phyloP scores from a whole-genome alignment of 2,888 invertebrate genomes.

The Campoletis raptor region DNA sequence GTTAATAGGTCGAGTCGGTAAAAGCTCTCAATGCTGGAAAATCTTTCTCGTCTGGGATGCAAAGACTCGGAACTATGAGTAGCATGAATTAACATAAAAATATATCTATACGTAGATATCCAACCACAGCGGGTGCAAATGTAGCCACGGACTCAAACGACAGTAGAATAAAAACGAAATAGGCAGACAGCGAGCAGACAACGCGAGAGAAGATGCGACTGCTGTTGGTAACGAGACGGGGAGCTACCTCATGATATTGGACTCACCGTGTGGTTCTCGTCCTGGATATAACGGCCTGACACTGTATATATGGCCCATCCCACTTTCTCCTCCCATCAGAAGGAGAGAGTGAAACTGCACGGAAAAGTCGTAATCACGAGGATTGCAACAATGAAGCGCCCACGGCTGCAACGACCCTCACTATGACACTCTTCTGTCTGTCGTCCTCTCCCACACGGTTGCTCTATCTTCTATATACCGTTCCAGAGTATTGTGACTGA shows the following conservation, averaged over 20 bases:
- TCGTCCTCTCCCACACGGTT: conserved; percentile 48
- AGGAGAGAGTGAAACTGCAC: conserved; percentile 55
- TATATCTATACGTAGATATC: background rate
- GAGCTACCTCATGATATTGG: conserved; percentile 58
- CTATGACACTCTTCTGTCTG: conserved; percentile 63
- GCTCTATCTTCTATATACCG: background rate
- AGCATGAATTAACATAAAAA: background rate
- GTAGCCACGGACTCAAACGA: conserved; percentile 20
- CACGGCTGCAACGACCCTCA: conserved; percentile 67
- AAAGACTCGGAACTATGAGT: conserved; percentile 27
- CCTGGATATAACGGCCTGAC: conserved; percentile 35
- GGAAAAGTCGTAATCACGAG: conserved; percentile 77
- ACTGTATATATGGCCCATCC: conserved; percentile 10
- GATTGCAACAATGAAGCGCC: conserved; percentile 77
- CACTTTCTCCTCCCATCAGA: conserved; percentile 3
- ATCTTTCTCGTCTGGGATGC: conserved; percentile 3
- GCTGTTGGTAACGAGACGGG: conserved; percentile 56
- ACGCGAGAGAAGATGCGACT: conserved; percentile 21
- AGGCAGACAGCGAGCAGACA: conserved; percentile 58
- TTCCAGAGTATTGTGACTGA: conserved; percentile 3
- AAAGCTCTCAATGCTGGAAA: conserved; percentile 17
- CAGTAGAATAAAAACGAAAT: conserved; percentile 50
- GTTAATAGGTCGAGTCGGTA: conserved; percentile 60
- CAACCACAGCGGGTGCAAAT: conserved; percentile 9
- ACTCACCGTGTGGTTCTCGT: conserved; percentile 34